phyloP scores from a whole-genome alignment of 2,888 invertebrate genomes.

The Tenodera sinensis region DNA sequence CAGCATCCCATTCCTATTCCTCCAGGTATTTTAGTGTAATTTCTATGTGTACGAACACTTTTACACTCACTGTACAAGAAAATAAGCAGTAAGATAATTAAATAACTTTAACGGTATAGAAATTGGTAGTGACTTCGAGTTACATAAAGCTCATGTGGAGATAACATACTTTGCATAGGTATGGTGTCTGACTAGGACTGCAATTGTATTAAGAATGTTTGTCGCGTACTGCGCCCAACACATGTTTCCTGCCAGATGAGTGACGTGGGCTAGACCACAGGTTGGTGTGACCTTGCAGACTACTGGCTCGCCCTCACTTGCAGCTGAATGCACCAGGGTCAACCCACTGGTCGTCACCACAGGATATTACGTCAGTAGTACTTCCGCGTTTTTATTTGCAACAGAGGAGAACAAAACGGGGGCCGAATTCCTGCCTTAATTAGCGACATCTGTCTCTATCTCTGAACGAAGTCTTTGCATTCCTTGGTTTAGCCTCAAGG shows the following conservation, averaged over 20 bases:
- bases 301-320: not conserved
- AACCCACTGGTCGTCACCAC: not conserved
- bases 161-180: no score
- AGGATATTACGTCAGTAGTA: not conserved
- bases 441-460: not conserved
- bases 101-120: no score
- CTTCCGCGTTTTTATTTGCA: not conserved
- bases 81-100: no score
- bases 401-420: not conserved
- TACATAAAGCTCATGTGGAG: no score
- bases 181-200: no score
- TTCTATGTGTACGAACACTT: no score
- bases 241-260: not conserved
- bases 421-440: not conserved
- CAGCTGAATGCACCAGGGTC: not conserved
- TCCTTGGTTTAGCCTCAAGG: not conserved
- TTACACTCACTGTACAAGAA: no score
- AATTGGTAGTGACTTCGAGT: no score
- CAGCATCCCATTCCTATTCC: no score
- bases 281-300: not conserved
- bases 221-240: no score
- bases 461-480: not conserved
- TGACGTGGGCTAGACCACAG: not conserved
- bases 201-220: no score
- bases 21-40: no score